Evolutionary conservation across 2,888 invertebrate species (phyloP).

Genomic region (Megalurothrips usitatus): DNA sequence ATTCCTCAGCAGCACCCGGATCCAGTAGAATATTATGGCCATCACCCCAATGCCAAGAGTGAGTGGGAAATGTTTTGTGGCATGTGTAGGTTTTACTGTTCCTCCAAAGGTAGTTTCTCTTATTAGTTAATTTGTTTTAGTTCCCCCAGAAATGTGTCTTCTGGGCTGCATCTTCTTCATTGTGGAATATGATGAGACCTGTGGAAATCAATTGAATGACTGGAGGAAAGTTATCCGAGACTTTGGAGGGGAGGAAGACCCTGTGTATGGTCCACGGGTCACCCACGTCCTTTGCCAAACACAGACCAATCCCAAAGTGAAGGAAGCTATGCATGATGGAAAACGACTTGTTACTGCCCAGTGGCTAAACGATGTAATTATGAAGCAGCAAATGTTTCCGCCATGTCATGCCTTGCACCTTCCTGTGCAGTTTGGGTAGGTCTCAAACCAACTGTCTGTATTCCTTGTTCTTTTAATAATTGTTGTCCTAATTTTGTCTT

Average conservation of each 20-base stretch:
- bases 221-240: slow-evolving; percentile 72
- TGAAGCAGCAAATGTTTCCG: slow-evolving; percentile 77
- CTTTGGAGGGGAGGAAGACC: slow-evolving; percentile 84
- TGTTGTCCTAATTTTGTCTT: neutral
- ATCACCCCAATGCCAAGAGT: slow-evolving; percentile 84
- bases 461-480: neutral
- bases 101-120: slow-evolving; percentile 22
- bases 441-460: slow-evolving; percentile 26
- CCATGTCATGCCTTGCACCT: slow-evolving; percentile 94
- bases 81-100: slow-evolving; percentile 1
- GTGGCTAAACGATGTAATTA: slow-evolving; percentile 88
- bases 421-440: slow-evolving; percentile 63
- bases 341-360: slow-evolving; percentile 75
- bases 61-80: slow-evolving; percentile 37
- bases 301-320: slow-evolving; percentile 84
- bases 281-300: slow-evolving; percentile 91
- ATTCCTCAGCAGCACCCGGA: slow-evolving; percentile 29
- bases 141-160: slow-evolving; percentile 83
- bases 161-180: slow-evolving; percentile 91
- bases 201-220: slow-evolving; percentile 49
- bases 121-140: slow-evolving; percentile 39
- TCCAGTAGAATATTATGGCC: slow-evolving; percentile 69
- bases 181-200: slow-evolving; percentile 72
- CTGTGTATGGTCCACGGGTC: slow-evolving; percentile 75
- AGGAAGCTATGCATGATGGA: slow-evolving; percentile 68